These are phyloP conservation scores for Dendroctonus valens DNA, from an alignment of 1,140 invertebrate genomes.

Conservation along the genomic window DNA sequence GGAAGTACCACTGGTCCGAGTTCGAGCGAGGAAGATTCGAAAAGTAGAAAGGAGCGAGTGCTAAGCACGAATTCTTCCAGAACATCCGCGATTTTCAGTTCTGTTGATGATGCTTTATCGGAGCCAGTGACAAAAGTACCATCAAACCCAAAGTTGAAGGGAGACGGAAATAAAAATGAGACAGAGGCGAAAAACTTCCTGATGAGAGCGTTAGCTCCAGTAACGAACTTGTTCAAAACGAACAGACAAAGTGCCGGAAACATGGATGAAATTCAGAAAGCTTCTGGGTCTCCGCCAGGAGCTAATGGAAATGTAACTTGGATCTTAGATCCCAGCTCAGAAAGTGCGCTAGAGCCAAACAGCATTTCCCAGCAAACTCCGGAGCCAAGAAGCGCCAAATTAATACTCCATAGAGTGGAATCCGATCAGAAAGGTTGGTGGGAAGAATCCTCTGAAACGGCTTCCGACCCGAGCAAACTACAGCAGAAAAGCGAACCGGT, in stretches of 20 bases:
- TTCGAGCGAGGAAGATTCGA: slow-evolving; percentile 56
- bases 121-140: slow-evolving; percentile 60
- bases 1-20: slow-evolving; percentile 50
- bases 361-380: neutral
- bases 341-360: slow-evolving; percentile 1
- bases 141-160: slow-evolving; percentile 50
- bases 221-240: slow-evolving; percentile 65
- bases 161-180: slow-evolving; percentile 57
- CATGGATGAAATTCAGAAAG: neutral
- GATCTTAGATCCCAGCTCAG: slow-evolving; percentile 37
- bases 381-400: slow-evolving; percentile 28
- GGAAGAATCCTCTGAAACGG: slow-evolving; percentile 13
- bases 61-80: slow-evolving; percentile 49
- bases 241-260: slow-evolving; percentile 41
- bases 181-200: slow-evolving; percentile 68
- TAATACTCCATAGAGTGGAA: slow-evolving; percentile 28
- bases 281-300: neutral
- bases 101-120: slow-evolving; percentile 58
- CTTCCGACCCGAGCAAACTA: slow-evolving; percentile 14
- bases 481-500: slow-evolving; percentile 26
- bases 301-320: slow-evolving; percentile 37
- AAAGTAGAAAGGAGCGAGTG: slow-evolving; percentile 46
- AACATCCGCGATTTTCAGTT: slow-evolving; percentile 52
- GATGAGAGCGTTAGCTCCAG: slow-evolving; percentile 66
- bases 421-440: slow-evolving; percentile 9